Evolutionary conservation across 2,888 invertebrate species (phyloP), one percentile per base, ranked within the genome.

Genomic region (Diarsia rubi): DNA sequence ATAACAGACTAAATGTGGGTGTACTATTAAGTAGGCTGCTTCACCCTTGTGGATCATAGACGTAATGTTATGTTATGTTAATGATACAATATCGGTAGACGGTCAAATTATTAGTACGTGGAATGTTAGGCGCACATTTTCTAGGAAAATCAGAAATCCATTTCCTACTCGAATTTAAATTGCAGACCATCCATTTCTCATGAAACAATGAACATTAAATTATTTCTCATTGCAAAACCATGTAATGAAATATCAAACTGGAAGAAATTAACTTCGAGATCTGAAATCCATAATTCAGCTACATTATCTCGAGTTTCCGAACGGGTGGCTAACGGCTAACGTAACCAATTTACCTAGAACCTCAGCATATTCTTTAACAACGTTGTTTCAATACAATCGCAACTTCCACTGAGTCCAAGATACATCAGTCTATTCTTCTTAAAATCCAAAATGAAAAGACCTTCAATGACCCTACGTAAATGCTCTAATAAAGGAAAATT

Each of bases 251-350:
- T 83, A 79, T 85, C 69, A 75, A 78, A 75, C 82, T 76, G 62
- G n/a, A 78, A 83, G 84, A 88, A 89, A 91, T 91, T 90, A 89
- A 89, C 86, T 89, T 87, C 77, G 83, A 86, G 85, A 86, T 88
- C 87, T 87, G 83, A 88, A 91, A 91, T 93, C 89, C 92, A 93
- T 93, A 93, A 93, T 92, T 93, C 92, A 93, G 88, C 88, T 88
- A 91, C 90, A 92, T 93, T 95, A 95, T 95, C 94, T 90, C 81
- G 86, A 91, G 92, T 93, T 95, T 95, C 95, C 93, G 89, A 92
- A 90, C 92, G 94, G 92, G 88, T 94, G 93, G 87, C 80, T 89
- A 90, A 76, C 60, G 93, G 87, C 80, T 89, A 90, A 76, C 60
- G 45, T 59, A 69, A 78, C 95, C 93, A 94, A 57, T 85, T 75